Evolutionary conservation across 2,113 vertebrate species (phyloP), one percentile per base, ranked within the genome.

Genomic region (Xenopus borealis): DNA sequence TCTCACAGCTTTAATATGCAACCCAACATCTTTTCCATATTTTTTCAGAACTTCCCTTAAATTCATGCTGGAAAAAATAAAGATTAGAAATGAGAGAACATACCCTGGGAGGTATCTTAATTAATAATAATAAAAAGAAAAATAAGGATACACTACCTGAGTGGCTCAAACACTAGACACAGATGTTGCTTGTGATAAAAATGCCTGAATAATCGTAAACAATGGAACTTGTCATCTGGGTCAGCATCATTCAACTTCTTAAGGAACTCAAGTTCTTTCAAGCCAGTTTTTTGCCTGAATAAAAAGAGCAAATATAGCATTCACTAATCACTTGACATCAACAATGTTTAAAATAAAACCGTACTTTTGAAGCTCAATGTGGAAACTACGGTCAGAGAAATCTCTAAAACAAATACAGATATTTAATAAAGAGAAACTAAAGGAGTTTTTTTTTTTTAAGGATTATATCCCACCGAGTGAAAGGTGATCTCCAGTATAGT

Each of bases 141-240:
- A 40, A 27, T 27, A 27, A 19, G 20, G 52, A 12, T 19, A 10
- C 2, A 69, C 78, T 91, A 99, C 97, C 97, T 99, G 72, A 99
- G 94, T 9, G 97, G 97, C 82, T 99, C 97, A 80, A 96, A 96
- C 3, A 98, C 97, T 7, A 99, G 89, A 82, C 97, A 99, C 19
- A 99, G 94, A 72, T 99, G 97, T 80, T 98, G 97, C 69, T 99
- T 99, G 85, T 99, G 97, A 85, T 98, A 98, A 82, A 99, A 99
- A 82, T 99, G 97, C 50, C 97, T 89, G 83, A 98, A 99, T 72
- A 99, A 92, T 3, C 97, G 90, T 17, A 99, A 84, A 87, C 97
- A 99, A 86, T 99, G 97, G 79, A 99, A 99, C 80, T 99, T 99
- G 87, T 98, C 97, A 79, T 98, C 97, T 0, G 97, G 96, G 82